Conservation (phyloP, 1,140 invertebrate genomes). For the Drosophila paulistorum region DNA sequence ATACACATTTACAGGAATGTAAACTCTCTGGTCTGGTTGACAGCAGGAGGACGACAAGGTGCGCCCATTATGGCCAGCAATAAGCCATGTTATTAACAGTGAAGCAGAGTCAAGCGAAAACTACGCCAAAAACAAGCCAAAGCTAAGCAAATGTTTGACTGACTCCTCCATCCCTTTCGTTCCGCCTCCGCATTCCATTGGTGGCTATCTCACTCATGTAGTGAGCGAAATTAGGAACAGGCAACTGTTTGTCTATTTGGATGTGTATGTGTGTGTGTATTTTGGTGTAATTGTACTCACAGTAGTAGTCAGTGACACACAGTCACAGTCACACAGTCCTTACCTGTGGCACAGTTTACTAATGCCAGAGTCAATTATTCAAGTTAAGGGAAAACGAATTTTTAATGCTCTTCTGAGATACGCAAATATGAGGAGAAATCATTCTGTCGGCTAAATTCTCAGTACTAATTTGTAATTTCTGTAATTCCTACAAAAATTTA, state of each 20-base stretch:
- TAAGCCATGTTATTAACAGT: conserved; percentile 79
- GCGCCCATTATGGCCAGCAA: conserved; percentile 73
- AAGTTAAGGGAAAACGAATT: conserved; percentile 2
- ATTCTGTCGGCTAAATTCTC: no score
- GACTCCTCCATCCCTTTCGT: neutral
- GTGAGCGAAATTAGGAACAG: conserved; percentile 32
- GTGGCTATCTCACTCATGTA: conserved; percentile 12
- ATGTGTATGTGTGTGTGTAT: conserved; percentile 17
- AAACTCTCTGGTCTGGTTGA: conserved; percentile 48
- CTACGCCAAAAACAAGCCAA: conserved; percentile 54
- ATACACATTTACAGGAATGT: conserved; percentile 26
- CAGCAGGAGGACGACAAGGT: conserved; percentile 39
- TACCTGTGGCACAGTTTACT: conserved; percentile 69
- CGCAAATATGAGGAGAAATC: neutral
- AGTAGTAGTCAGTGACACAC: neutral
- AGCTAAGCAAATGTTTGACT: conserved; percentile 71
- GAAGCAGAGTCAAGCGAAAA: conserved; percentile 15
- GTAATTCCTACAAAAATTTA: no score
- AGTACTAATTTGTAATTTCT: no score
- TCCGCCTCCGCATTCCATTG: neutral
- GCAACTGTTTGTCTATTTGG: conserved; percentile 44
- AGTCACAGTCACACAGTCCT: conserved; percentile 26
- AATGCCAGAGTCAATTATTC: conserved; percentile 61
- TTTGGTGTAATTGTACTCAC: conserved; percentile 26
- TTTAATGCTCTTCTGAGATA: neutral